These are phyloP conservation scores for Spinibarbus caldwelli DNA, from an alignment of 2,797 vertebrate species.

Conservation along the genomic window DNA sequence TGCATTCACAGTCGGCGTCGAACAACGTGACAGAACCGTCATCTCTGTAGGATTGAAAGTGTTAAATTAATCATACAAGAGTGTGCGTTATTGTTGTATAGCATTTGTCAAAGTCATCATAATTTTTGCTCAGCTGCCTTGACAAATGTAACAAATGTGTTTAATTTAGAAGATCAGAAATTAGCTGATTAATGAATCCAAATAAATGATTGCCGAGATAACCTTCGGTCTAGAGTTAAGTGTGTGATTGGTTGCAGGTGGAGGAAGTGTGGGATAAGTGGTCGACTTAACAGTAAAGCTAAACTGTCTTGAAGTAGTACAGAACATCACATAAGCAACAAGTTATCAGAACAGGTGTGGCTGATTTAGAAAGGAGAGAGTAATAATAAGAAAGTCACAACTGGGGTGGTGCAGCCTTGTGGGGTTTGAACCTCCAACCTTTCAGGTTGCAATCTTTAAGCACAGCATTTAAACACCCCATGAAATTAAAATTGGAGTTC, in stretches of 20 bases:
- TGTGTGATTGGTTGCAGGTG: conserved; percentile 39
- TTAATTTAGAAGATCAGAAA: conserved; percentile 7
- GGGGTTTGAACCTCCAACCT: conserved; percentile 14
- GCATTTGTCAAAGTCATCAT: not conserved
- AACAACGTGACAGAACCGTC: conserved; percentile 15
- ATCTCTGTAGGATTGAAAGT: not conserved
- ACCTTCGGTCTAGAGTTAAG: conserved; percentile 1
- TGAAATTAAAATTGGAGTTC: conserved; percentile 13
- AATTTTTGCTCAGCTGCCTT: not conserved
- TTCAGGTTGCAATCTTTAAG: not conserved
- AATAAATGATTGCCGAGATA: conserved; percentile 28
- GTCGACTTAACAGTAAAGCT: not conserved
- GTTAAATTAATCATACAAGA: not conserved
- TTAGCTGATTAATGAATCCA: conserved; percentile 21
- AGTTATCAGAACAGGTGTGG: conserved; percentile 19
- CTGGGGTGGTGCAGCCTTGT: not conserved
- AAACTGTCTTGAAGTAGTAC: conserved; percentile 10
- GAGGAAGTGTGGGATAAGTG: conserved; percentile 26
- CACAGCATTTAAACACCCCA: conserved; percentile 19
- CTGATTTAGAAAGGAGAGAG: conserved; percentile 23
- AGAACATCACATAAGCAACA: conserved; percentile 19
- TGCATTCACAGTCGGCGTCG: conserved; percentile 33
- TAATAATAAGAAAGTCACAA: conserved; percentile 25
- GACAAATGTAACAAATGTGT: not conserved
- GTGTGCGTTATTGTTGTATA: not conserved